These are phyloP conservation scores for Mormyrus hasselquistii DNA, from an alignment of 2,797 vertebrate genomes.

Conservation along the genomic window DNA sequence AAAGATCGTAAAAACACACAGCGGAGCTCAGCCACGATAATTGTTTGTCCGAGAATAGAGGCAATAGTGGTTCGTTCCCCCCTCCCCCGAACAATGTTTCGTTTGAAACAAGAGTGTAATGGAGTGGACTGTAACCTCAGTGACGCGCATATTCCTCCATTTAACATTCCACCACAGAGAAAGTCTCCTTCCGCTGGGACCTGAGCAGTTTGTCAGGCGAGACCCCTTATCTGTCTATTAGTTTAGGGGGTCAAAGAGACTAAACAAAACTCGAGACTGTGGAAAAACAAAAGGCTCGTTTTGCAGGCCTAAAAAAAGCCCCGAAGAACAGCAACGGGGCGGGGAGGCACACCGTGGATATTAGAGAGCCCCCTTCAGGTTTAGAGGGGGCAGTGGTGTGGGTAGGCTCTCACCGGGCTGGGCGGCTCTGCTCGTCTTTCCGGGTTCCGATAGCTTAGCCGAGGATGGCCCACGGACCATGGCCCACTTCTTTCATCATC, in stretches of 20 bases:
- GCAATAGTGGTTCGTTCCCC: background rate
- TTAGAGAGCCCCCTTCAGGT: conserved; percentile 48
- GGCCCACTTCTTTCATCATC: background rate
- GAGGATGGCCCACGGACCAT: background rate
- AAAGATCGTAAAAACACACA: background rate
- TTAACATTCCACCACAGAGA: background rate
- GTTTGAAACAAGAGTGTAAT: background rate
- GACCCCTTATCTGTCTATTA: conserved; percentile 50
- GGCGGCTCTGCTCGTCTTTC: conserved; percentile 33
- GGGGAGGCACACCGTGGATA: conserved; percentile 36
- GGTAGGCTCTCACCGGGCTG: background rate
- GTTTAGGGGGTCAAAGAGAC: conserved; percentile 53
- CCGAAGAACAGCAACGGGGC: conserved; percentile 40
- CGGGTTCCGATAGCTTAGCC: conserved; percentile 24
- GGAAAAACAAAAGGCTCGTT: conserved; percentile 66
- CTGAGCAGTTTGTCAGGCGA: conserved; percentile 1
- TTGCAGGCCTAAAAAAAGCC: conserved; percentile 57
- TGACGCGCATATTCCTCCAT: background rate
- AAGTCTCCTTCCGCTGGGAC: background rate
- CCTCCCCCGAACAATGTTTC: background rate
- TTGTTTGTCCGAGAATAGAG: background rate
- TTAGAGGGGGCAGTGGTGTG: conserved; percentile 15
- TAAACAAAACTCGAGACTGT: conserved; percentile 65
- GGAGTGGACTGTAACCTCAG: background rate
- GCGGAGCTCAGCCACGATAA: background rate